Evolutionary conservation across 2,888 invertebrate species (phyloP).

Genomic region (Proisotoma minuta): DNA sequence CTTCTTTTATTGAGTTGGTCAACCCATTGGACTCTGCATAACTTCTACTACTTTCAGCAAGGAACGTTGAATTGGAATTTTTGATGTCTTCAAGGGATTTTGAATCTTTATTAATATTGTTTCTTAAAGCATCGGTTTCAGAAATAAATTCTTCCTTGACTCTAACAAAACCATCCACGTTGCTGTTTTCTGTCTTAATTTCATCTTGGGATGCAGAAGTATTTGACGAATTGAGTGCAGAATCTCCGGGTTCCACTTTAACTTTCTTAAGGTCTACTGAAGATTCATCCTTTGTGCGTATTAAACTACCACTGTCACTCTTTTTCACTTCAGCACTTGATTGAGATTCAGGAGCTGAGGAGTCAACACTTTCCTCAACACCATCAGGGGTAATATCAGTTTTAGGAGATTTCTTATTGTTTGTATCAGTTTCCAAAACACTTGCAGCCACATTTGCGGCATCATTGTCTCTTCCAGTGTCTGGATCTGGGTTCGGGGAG

Average conservation of each 20-base stretch:
- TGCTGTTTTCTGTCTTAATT: neutral
- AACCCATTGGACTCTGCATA: slow-evolving; percentile 8
- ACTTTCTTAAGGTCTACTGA: neutral
- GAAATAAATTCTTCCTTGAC: slow-evolving; percentile 8
- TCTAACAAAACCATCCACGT: neutral
- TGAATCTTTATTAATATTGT: neutral
- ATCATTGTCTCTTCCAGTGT: slow-evolving; percentile 20
- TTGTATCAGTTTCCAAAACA: neutral
- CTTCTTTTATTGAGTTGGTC: slow-evolving; percentile 1
- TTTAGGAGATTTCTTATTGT: slow-evolving; percentile 10
- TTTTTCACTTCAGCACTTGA: slow-evolving; percentile 6
- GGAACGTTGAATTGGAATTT: neutral
- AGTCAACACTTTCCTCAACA: slow-evolving; percentile 4
- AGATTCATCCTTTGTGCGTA: slow-evolving; percentile 3
- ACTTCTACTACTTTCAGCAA: neutral
- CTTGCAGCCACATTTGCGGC: neutral
- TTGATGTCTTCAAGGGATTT: slow-evolving; percentile 4
- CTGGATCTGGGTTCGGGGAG: slow-evolving; percentile 43
- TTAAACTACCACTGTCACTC: slow-evolving; percentile 9
- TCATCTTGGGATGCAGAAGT: neutral
- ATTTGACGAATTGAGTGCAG: no score
- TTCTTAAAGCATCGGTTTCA: neutral
- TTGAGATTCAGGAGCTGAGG: slow-evolving; percentile 10
- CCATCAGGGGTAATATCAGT: neutral
- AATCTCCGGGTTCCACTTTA: slow-evolving; percentile 8